Evolutionary conservation across 2,888 invertebrate genomes (phyloP).

Genomic region (Drosophila macrospina): DNA sequence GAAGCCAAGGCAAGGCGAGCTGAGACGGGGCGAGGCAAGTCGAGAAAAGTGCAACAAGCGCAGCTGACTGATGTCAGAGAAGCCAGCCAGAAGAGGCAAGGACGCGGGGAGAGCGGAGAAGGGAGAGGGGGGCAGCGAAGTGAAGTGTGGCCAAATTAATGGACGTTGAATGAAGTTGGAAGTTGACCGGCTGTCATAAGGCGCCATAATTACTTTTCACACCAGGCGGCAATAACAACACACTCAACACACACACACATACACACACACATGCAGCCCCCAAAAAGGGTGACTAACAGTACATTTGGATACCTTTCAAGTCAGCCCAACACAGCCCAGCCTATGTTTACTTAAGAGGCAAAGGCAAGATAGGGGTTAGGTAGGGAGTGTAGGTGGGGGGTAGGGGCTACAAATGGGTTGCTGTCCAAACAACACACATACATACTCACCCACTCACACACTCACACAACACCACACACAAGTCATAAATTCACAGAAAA

Average conservation of each 20-base stretch:
- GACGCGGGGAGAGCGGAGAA: not conserved
- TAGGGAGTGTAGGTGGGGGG: not conserved
- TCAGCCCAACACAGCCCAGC: constrained; percentile 16
- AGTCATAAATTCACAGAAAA: constrained; percentile 59
- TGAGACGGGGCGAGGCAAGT: not conserved
- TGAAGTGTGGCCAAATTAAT: constrained; percentile 75
- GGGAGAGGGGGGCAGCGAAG: constrained; percentile 20
- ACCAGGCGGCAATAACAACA: constrained; percentile 54
- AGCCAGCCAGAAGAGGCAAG: not conserved
- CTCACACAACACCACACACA: not conserved
- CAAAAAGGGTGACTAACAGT: constrained; percentile 24
- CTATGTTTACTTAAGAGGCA: constrained; percentile 19
- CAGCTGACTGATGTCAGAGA: constrained; percentile 16
- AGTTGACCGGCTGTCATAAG: constrained; percentile 76
- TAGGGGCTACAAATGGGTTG: not conserved
- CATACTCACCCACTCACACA: constrained; percentile 13
- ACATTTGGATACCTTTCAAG: constrained; percentile 13
- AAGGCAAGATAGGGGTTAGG: not conserved
- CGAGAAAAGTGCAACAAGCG: constrained; percentile 59
- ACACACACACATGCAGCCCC: constrained; percentile 1
- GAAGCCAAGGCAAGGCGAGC: not conserved
- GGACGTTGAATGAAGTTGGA: constrained; percentile 69
- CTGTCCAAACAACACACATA: constrained; percentile 16
- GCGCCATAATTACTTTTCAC: constrained; percentile 79
- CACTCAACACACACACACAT: constrained; percentile 12